Percentiles rank a stretch among this genome's conserved stretches.
Evolutionary conservation across 1,140 invertebrate species (phyloP).

Genomic region (Procambarus clarkii): DNA sequence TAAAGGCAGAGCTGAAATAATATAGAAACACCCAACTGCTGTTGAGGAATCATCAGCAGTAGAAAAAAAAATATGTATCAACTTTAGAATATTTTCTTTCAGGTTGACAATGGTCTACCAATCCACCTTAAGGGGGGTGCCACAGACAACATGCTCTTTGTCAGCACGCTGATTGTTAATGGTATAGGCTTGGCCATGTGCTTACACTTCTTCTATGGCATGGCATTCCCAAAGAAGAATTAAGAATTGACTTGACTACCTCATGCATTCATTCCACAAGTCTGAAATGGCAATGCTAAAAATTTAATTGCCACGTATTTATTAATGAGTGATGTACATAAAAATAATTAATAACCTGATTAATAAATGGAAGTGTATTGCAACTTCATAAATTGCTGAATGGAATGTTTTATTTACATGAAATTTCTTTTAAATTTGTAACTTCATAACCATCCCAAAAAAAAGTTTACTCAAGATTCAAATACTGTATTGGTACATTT

Average conservation of each 20-base stretch:
- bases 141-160: slow-evolving; percentile 69
- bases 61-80: no score
- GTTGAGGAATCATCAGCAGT: no score
- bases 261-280: not conserved
- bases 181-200: slow-evolving; percentile 48
- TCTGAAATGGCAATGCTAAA: not conserved
- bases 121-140: slow-evolving; percentile 73
- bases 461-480: no score
- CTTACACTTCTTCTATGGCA: slow-evolving; percentile 44
- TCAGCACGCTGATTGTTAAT: slow-evolving; percentile 44
- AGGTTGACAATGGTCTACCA: slow-evolving; percentile 71
- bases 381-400: not conserved
- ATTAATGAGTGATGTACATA: not conserved
- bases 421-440: no score
- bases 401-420: not conserved
- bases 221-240: slow-evolving; percentile 55
- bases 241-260: not conserved
- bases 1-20: no score
- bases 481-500: no score
- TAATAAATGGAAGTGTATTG: not conserved
- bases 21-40: no score
- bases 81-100: not conserved
- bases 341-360: not conserved
- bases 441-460: no score
- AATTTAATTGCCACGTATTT: not conserved